Conservation (phyloP, 2,888 invertebrate species). For the Candidula unifasciata region DNA sequence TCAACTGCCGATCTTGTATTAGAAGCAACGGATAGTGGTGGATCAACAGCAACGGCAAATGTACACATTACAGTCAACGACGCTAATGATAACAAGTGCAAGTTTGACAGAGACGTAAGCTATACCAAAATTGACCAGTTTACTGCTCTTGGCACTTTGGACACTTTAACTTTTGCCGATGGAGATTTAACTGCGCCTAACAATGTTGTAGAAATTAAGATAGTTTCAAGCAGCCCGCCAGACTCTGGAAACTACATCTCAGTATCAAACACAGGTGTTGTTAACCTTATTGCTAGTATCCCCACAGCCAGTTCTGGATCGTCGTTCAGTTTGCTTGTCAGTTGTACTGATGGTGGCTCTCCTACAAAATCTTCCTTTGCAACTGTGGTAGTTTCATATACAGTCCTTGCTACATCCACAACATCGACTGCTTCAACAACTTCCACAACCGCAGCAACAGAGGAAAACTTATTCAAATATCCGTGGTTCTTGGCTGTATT, state of each 20-base stretch:
- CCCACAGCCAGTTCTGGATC: constrained; percentile 43
- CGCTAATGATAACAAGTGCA: constrained; percentile 53
- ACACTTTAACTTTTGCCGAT: constrained; percentile 46
- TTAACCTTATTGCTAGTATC: constrained; percentile 41
- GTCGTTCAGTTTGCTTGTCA: constrained; percentile 38
- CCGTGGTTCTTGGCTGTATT: constrained; percentile 44
- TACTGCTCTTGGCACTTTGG: constrained; percentile 34
- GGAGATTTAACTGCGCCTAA: constrained; percentile 53
- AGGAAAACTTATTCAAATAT: constrained; percentile 37
- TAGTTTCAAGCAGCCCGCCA: constrained; percentile 30
- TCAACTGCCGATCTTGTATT: constrained; percentile 39
- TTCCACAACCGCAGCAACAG: constrained; percentile 40
- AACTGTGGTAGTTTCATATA: constrained; percentile 52
- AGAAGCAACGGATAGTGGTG: constrained; percentile 47
- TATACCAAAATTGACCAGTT: constrained; percentile 39
- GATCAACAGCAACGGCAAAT: constrained; percentile 48
- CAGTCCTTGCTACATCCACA: constrained; percentile 52
- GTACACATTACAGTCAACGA: constrained; percentile 52
- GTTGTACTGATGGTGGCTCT: constrained; percentile 50
- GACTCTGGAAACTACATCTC: constrained; percentile 38
- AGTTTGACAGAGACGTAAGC: constrained; percentile 37
- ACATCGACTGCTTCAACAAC: constrained; percentile 51
- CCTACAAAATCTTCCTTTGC: constrained; percentile 50
- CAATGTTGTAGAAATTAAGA: constrained; percentile 40
- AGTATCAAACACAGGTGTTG: constrained; percentile 38